These are phyloP conservation scores for Ictalurus furcatus DNA, from an alignment of 2,113 vertebrate genomes.

Conservation along the genomic window DNA sequence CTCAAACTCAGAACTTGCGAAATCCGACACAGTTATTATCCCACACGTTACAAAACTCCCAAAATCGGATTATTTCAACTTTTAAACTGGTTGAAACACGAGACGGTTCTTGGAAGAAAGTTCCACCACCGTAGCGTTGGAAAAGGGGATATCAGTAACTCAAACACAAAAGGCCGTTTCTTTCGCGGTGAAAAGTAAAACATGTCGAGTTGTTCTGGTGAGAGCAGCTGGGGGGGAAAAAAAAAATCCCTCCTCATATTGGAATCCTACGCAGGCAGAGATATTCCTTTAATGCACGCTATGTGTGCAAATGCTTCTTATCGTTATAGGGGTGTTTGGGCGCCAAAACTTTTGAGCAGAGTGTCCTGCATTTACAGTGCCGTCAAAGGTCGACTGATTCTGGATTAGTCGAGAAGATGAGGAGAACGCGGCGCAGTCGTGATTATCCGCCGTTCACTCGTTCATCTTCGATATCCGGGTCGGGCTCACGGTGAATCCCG, in stretches of 20 bases:
- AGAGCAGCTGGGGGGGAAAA: slow-evolving; percentile 20
- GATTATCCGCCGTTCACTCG: neutral
- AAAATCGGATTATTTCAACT: neutral
- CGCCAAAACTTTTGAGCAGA: slow-evolving; percentile 21
- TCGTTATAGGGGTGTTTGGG: slow-evolving; percentile 40
- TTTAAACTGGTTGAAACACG: neutral
- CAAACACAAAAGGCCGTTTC: slow-evolving; percentile 16
- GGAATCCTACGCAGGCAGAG: neutral
- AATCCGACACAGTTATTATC: neutral
- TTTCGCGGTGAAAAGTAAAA: slow-evolving; percentile 47
- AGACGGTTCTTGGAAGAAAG: neutral
- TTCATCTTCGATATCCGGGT: neutral
- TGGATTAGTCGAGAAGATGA: slow-evolving; percentile 7
- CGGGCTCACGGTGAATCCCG: neutral
- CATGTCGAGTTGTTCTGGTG: slow-evolving; percentile 43
- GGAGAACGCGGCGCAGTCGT: neutral
- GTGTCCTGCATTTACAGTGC: slow-evolving; percentile 55
- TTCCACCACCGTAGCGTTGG: neutral
- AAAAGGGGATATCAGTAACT: slow-evolving; percentile 1
- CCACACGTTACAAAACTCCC: neutral
- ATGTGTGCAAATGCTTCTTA: slow-evolving; percentile 44
- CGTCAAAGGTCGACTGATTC: slow-evolving; percentile 45
- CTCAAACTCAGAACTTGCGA: neutral
- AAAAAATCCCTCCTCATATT: slow-evolving; percentile 46
- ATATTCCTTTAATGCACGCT: slow-evolving; percentile 26